Conservation (phyloP, 2,797 vertebrate genomes). For the Microctenopoma lineatum region DNA sequence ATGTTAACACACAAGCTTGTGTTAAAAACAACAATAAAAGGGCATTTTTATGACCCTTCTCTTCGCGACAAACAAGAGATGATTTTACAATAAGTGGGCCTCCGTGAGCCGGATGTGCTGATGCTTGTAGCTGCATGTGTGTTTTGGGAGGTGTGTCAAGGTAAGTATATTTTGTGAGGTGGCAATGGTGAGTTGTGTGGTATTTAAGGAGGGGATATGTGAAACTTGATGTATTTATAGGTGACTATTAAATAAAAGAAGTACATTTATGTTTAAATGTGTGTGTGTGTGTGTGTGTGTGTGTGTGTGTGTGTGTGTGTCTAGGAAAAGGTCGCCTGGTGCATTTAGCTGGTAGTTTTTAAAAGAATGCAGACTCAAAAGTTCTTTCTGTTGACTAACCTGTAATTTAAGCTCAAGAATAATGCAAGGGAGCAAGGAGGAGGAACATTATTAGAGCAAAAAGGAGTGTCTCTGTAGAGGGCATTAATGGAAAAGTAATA, state of each 20-base stretch:
- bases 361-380: conserved; percentile 31
- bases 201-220: conserved; percentile 25
- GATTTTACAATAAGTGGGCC: conserved; percentile 59
- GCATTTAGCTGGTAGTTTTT: conserved; percentile 11
- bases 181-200: conserved; percentile 27
- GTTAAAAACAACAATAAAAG: conserved; percentile 20
- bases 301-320: conserved; percentile 8
- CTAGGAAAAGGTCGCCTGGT: conserved; percentile 8
- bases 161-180: conserved; percentile 28
- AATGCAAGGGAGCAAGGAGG: neutral
- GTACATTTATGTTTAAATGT: conserved; percentile 21
- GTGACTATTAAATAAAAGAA: neutral
- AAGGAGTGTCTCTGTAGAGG: neutral
- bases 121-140: conserved; percentile 21
- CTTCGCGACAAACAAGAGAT: conserved; percentile 28
- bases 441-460: conserved; percentile 22
- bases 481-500: neutral
- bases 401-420: conserved; percentile 46
- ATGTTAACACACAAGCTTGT: neutral
- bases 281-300: conserved; percentile 9
- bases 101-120: conserved; percentile 22
- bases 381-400: conserved; percentile 26
- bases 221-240: conserved; percentile 36
- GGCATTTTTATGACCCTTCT: neutral
- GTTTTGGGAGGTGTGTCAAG: conserved; percentile 24